phyloP scores from a whole-genome alignment of 1,140 invertebrate genomes.

The Hyposmocoma kahamanoa region DNA sequence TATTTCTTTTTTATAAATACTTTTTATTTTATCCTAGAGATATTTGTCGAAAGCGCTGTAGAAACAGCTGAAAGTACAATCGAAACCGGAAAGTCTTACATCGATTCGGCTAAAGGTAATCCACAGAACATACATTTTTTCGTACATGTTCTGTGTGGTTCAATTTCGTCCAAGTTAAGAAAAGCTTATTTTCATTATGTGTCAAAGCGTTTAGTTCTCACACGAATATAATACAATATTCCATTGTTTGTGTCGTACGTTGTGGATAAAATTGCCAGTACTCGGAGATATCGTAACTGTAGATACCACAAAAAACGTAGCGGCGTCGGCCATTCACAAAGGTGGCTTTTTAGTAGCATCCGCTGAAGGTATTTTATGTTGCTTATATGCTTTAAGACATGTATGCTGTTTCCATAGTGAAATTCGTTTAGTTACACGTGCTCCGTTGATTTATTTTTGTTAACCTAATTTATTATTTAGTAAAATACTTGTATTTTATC shows the following conservation, averaged over 20 bases:
- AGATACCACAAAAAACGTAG: constrained; percentile 37
- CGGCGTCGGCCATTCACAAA: constrained; percentile 42
- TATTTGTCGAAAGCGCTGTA: constrained; percentile 37
- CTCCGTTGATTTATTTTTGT: neutral
- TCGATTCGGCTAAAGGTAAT: constrained; percentile 37
- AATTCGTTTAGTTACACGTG: neutral
- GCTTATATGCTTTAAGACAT: neutral
- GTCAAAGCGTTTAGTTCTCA: too few relatives aligned
- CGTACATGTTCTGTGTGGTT: too few relatives aligned
- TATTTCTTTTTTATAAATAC: too few relatives aligned
- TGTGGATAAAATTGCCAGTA: constrained; percentile 31
- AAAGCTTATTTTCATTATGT: too few relatives aligned
- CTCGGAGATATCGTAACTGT: constrained; percentile 39
- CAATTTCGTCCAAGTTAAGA: too few relatives aligned
- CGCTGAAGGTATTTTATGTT: constrained; percentile 28
- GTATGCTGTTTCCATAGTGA: neutral
- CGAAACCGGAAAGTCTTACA: constrained; percentile 32
- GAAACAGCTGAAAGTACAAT: constrained; percentile 28
- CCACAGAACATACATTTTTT: too few relatives aligned
- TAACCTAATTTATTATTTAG: constrained; percentile 5
- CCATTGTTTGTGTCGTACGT: too few relatives aligned
- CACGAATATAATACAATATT: too few relatives aligned
- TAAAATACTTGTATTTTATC: constrained; percentile 6
- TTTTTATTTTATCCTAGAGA: constrained; percentile 21
- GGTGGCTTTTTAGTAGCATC: constrained; percentile 46